phyloP scores from a whole-genome alignment of 1,140 invertebrate species.

The Neotoxoptera formosana region DNA sequence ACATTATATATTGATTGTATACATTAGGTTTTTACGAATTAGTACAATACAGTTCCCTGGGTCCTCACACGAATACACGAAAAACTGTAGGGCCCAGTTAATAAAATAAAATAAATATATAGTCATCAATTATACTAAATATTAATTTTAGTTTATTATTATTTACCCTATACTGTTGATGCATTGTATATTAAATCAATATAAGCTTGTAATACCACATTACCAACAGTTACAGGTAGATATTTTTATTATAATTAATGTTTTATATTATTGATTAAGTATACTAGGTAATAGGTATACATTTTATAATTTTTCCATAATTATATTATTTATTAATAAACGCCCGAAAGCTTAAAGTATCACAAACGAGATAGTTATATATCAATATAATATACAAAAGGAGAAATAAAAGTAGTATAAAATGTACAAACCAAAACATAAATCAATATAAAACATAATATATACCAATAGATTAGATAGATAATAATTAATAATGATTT shows the following conservation, averaged over 20 bases:
- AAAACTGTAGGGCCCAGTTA: too few relatives aligned
- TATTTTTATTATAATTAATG: neutral
- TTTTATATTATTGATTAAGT: neutral
- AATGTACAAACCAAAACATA: neutral
- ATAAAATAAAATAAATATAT: neutral
- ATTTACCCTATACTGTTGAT: neutral
- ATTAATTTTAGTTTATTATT: neutral
- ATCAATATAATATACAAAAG: neutral
- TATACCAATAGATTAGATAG: neutral
- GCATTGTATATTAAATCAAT: neutral
- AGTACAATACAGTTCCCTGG: neutral
- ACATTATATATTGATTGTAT: too few relatives aligned
- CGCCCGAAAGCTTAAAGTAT: neutral
- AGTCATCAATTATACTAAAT: neutral
- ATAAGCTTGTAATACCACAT: neutral
- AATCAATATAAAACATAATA: neutral
- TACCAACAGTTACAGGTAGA: too few relatives aligned
- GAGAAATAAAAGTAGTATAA: neutral
- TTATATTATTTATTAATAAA: neutral
- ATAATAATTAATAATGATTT: neutral
- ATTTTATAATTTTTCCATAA: too few relatives aligned
- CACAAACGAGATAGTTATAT: neutral
- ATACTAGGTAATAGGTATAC: too few relatives aligned
- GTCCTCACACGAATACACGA: too few relatives aligned
- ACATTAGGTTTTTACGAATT: too few relatives aligned